Percentiles rank a stretch among this genome's conserved stretches.
Evolutionary conservation across 2,113 vertebrate species (phyloP).

Genomic region (Rhagologus leucostigma): DNA sequence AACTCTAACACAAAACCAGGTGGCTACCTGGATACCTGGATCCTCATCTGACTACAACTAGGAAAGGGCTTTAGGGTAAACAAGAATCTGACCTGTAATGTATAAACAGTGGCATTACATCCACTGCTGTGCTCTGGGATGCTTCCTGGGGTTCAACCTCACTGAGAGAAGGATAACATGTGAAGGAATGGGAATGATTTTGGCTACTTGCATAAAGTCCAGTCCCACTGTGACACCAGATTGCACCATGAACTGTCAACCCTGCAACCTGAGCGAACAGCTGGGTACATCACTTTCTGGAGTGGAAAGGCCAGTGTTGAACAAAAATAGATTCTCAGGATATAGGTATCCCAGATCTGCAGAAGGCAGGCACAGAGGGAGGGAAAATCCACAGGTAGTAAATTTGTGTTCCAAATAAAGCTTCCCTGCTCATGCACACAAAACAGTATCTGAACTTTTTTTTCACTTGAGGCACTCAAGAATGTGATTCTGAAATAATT

Average conservation of each 20-base stretch:
- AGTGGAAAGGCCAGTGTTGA: background rate
- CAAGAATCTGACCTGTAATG: background rate
- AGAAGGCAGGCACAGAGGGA: background rate
- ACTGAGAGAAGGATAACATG: background rate
- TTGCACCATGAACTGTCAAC: background rate
- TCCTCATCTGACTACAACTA: background rate
- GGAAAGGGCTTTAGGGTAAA: background rate
- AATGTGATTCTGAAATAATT: background rate
- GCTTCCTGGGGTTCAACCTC: background rate
- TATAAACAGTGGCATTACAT: background rate
- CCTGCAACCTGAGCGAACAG: background rate
- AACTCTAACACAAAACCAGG: slow-evolving; percentile 37
- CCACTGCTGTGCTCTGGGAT: background rate
- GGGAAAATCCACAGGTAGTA: background rate
- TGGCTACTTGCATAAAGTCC: background rate
- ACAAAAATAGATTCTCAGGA: background rate
- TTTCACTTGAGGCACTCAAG: background rate
- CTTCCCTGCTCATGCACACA: background rate
- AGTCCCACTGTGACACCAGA: background rate
- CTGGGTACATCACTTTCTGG: background rate
- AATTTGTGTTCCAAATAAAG: background rate
- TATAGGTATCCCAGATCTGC: background rate
- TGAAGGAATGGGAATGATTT: background rate
- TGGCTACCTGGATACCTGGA: background rate
- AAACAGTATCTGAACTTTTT: background rate